phyloP scores from a whole-genome alignment of 2,113 vertebrate species.

The Barbus barbus region DNA sequence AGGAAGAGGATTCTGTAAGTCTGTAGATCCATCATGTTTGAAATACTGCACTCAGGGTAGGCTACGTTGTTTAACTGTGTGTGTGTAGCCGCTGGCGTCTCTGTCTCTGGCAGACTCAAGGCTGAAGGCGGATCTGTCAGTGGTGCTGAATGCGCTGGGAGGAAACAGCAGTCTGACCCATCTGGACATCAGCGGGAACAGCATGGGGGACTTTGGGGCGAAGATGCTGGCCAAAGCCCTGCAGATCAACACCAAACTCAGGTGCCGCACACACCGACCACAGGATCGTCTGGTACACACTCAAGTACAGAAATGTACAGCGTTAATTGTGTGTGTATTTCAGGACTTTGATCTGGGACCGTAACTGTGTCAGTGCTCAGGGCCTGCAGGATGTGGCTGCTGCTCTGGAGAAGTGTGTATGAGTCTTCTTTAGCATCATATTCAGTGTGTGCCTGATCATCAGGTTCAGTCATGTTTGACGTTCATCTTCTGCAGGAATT shows the following conservation, averaged over 20 bases:
- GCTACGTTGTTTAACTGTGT: background rate
- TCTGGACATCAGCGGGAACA: slow-evolving; percentile 95
- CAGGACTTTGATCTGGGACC: slow-evolving; percentile 96
- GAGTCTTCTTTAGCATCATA: background rate
- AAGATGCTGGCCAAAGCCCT: slow-evolving; percentile 97
- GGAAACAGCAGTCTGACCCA: slow-evolving; percentile 91
- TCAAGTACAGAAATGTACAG: background rate
- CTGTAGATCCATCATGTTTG: background rate
- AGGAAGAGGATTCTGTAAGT: slow-evolving; percentile 98
- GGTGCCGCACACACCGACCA: slow-evolving; percentile 68
- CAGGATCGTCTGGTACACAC: background rate
- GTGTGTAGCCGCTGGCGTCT: slow-evolving; percentile 85
- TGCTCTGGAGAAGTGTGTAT: slow-evolving; percentile 92
- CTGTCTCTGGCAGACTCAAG: slow-evolving; percentile 93
- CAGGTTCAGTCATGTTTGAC: background rate
- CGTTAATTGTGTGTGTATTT: slow-evolving; percentile 35
- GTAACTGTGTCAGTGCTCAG: slow-evolving; percentile 89
- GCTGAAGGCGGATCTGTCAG: slow-evolving; percentile 90
- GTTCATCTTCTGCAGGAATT: slow-evolving; percentile 81
- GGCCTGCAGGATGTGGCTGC: slow-evolving; percentile 95
- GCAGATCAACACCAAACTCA: slow-evolving; percentile 98
- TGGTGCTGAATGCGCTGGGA: slow-evolving; percentile 93
- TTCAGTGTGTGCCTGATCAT: background rate
- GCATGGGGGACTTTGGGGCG: slow-evolving; percentile 97
- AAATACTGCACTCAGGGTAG: background rate